Evolutionary conservation across 2,113 vertebrate genomes (phyloP), one percentile per base, ranked within the genome.

Genomic region (Cichladusa arquata): DNA sequence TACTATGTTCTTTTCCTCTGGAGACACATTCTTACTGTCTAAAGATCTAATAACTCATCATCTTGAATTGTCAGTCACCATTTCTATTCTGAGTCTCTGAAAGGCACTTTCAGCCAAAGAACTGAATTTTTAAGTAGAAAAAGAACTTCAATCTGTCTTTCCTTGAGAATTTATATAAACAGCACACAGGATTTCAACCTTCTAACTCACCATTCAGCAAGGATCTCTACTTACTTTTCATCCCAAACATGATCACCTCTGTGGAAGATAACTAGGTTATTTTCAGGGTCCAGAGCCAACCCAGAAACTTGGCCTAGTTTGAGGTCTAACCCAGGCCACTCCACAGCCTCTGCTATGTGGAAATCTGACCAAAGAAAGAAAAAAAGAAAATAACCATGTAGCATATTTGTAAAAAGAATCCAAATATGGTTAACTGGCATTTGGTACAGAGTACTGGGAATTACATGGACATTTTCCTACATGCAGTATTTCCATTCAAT

Each of bases 261-360:
- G 95, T 99, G 99, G 97, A 99, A 99, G 94, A 99, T 98, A 86
- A 99, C 98, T 84, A 99, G 88, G 95, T 99, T 99, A 83, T 98
- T 98, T 61, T 98, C 97, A 69, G 96, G 95, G 92, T 99, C 99
- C 34, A 99, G 93, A 51, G 99, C 99, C 79, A 99, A 97, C 42
- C 99, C 99, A 76, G 99, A 99, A 96, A 99, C 99, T 92, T 99
- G 99, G 48, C 99, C 99, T 76, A 99, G 95, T 94, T 98, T 97
- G 45, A 99, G 97, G 50, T 97, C 97, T 56, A 97, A 95, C 57
- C 98, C 98, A 40, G 99, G 99, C 99, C 99, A 99, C 6, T 97
- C 95, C 51, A 97, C 48, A 73, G 96, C 97, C 83, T 99, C 98
- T 95, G 99, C 98, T 96, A 99, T 92, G 71, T 99, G 98, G 92